Evolutionary conservation across 2,888 invertebrate genomes (phyloP).

Genomic region (Eubasilissa splendida): DNA sequence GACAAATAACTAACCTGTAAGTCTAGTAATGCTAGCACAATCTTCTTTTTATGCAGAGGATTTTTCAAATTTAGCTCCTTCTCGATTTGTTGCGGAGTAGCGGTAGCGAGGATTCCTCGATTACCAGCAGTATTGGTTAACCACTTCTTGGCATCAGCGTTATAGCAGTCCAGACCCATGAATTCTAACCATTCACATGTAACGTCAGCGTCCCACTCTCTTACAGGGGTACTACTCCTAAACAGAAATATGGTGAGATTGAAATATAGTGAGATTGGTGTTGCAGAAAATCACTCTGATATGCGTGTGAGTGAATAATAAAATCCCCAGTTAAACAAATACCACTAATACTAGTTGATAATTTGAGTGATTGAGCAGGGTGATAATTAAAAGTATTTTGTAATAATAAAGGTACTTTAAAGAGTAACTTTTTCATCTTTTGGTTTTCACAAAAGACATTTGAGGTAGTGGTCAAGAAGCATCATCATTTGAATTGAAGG

Average conservation of each 20-base stretch:
- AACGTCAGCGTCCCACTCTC: conserved; percentile 86
- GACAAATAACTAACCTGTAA: conserved; percentile 65
- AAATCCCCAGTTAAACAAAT: no score
- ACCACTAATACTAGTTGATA: no score
- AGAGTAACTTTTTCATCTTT: no score
- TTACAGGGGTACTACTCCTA: conserved; percentile 82
- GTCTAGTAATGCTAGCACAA: conserved; percentile 82
- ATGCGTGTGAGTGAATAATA: no score
- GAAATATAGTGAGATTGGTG: no score
- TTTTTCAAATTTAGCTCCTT: conserved; percentile 90
- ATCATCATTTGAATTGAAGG: no score
- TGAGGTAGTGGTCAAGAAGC: no score
- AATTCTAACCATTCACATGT: conserved; percentile 87
- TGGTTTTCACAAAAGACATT: no score
- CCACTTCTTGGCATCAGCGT: conserved; percentile 87
- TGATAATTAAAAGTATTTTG: no score
- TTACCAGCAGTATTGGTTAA: conserved; percentile 83
- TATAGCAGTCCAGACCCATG: conserved; percentile 84
- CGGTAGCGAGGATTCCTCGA: conserved; percentile 76
- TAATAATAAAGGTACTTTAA: no score
- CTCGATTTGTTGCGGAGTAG: conserved; percentile 87
- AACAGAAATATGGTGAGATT: neutral
- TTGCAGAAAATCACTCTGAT: no score
- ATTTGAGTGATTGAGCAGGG: no score
- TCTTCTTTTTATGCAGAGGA: conserved; percentile 92